phyloP scores from a whole-genome alignment of 2,113 vertebrate species.

The Cochlearius cochlearius region DNA sequence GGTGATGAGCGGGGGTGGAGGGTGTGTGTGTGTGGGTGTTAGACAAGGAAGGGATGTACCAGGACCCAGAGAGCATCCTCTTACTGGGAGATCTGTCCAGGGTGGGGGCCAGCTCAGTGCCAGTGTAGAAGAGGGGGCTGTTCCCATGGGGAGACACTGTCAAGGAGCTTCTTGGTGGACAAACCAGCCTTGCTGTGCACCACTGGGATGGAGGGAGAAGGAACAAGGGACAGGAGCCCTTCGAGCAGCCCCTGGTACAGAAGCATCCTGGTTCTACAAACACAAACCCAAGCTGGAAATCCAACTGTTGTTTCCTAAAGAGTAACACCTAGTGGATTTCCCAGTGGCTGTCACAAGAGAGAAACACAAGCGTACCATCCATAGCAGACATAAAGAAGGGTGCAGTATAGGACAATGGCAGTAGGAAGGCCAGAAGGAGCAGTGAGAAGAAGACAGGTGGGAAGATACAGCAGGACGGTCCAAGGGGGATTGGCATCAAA shows the following conservation, averaged over 20 bases:
- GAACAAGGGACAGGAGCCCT: neutral
- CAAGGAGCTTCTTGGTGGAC: neutral
- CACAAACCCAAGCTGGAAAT: neutral
- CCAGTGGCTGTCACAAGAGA: neutral
- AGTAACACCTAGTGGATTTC: neutral
- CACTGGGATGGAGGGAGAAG: neutral
- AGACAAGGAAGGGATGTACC: neutral
- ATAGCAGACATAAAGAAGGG: neutral
- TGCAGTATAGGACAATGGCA: neutral
- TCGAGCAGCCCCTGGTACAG: neutral
- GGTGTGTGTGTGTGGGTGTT: neutral
- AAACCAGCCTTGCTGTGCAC: neutral
- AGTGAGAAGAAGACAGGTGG: neutral
- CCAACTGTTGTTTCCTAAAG: neutral
- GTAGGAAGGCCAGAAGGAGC: neutral
- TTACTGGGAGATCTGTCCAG: neutral
- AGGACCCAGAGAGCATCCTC: neutral
- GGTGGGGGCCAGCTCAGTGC: neutral
- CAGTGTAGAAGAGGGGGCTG: neutral
- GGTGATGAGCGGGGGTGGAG: fast-evolving
- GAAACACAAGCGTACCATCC: neutral
- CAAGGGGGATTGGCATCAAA: neutral
- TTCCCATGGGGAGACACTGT: neutral
- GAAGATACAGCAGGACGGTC: neutral
- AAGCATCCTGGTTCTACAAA: neutral